Evolutionary conservation across 1,140 invertebrate species (phyloP), one percentile per base, ranked within the genome.

Genomic region (Drosophila orosa): DNA sequence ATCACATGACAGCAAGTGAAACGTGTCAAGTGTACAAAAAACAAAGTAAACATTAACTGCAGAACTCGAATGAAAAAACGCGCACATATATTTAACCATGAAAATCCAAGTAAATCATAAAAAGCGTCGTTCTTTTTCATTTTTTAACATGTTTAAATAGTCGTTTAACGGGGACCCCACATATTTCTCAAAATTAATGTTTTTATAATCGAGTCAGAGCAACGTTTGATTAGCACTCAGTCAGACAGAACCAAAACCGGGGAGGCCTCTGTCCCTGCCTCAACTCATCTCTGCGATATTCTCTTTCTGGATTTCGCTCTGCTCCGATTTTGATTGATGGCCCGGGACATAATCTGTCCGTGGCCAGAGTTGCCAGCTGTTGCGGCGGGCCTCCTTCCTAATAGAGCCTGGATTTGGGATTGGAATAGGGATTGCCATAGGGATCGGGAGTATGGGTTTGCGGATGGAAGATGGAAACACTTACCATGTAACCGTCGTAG

Each of bases 401-500:
- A 78, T 69, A 71, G 65, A 67, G 69, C 17, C 29, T 3, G 48
- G 48, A 33, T 33, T 52, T 33, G 10, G 27, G 27, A 31, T 31
- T 19, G 17, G 44, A 6, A 45, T 25, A 15, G 25, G 25, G 3
- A 47, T 13, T 7, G 48, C 44, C 35, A 3, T 35, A 29, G 31
- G 19, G 12, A 44, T 13, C 47, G 35, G 29, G 31, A 1, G 29
- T 47, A 9, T 13, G 17, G 33, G 33, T 10, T 10, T 45, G 13
- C 12, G 15, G 13, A n/a, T 10, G 24, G 17, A 15, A 5, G 25
- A 22, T 6, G 17, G 17, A 52, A 12, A 31, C 17, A 92, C 93
- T 95, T 93, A 96, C 97, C 96, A 96, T 96, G 90, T 97, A 97
- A 71, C 97, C 97, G 90, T 98, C 97, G 92, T 97, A 98, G 25